A percentile compares a stretch with the other conserved stretches of the same genome.
Evolutionary conservation across 2,888 invertebrate species (phyloP).

Genomic region (Graphium colonna): DNA sequence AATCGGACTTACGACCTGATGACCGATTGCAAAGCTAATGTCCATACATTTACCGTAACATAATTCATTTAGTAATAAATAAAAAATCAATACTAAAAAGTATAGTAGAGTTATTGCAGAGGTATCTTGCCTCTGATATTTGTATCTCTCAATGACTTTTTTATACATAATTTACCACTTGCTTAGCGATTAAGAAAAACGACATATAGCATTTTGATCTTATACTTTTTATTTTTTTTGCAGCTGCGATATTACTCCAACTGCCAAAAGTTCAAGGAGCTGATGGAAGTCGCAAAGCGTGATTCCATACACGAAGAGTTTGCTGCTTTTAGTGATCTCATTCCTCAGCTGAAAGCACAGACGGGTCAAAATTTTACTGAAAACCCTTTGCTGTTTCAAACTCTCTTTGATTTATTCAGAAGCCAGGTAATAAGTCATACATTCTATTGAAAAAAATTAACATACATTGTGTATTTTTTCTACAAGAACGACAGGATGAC

Average conservation of each 20-base stretch:
- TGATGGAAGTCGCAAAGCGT: conserved; percentile 52
- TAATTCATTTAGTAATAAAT: background rate
- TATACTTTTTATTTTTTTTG: conserved; percentile 24
- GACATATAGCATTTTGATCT: too few species aligned
- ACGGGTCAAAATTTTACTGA: conserved; percentile 64
- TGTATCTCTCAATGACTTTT: too few species aligned
- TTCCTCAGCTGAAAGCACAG: conserved; percentile 44
- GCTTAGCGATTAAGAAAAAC: too few species aligned
- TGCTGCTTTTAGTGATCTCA: conserved; percentile 48
- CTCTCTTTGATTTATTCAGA: conserved; percentile 56
- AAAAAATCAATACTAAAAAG: background rate
- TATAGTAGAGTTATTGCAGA: background rate
- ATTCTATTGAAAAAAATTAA: too few species aligned
- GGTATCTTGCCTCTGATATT: background rate
- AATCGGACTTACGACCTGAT: too few species aligned
- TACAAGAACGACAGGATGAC: too few species aligned
- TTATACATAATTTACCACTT: background rate
- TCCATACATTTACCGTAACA: background rate
- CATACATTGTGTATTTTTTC: too few species aligned
- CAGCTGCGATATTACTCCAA: conserved; percentile 71
- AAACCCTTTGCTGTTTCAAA: conserved; percentile 54
- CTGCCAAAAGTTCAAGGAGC: conserved; percentile 48
- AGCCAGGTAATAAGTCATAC: conserved; percentile 62
- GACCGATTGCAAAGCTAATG: too few species aligned
- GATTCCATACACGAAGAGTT: conserved; percentile 52